Percentiles rank a stretch among this genome's conserved stretches.
These are phyloP conservation scores for Leucosticte australis DNA, from an alignment of 2,113 vertebrate species.

Conservation along the genomic window DNA sequence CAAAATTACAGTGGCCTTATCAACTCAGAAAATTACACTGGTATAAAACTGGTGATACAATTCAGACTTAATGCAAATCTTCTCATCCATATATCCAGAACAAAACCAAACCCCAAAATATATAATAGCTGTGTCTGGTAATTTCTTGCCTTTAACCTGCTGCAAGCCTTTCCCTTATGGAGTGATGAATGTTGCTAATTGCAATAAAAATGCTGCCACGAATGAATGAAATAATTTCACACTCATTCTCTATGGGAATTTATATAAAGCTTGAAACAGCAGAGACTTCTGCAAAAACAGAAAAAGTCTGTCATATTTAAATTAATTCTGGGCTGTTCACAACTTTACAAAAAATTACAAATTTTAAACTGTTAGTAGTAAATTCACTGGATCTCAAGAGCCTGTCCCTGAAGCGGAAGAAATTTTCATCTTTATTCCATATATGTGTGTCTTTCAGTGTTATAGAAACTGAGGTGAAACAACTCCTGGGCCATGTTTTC, in stretches of 20 bases:
- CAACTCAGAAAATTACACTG: neutral
- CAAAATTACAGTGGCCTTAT: neutral
- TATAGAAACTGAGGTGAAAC: neutral
- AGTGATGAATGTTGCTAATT: neutral
- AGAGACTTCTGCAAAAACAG: neutral
- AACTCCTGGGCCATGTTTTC: neutral
- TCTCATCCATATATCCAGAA: neutral
- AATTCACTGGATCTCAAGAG: neutral
- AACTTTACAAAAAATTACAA: neutral
- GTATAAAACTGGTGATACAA: neutral
- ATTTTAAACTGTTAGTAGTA: neutral
- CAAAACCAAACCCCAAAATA: neutral
- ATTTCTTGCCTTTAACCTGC: neutral
- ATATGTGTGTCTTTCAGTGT: neutral
- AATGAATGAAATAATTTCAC: conserved; percentile 1
- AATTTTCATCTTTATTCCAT: neutral
- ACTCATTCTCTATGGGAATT: neutral
- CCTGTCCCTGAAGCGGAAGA: neutral
- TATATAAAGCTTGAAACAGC: neutral
- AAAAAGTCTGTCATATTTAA: neutral
- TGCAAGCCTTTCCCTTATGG: neutral
- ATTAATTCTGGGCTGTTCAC: neutral
- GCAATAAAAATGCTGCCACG: neutral
- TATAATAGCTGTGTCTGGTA: neutral
- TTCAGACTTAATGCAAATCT: neutral